Conservation (phyloP, 2,797 vertebrate species). For the Podarcis siculus region DNA sequence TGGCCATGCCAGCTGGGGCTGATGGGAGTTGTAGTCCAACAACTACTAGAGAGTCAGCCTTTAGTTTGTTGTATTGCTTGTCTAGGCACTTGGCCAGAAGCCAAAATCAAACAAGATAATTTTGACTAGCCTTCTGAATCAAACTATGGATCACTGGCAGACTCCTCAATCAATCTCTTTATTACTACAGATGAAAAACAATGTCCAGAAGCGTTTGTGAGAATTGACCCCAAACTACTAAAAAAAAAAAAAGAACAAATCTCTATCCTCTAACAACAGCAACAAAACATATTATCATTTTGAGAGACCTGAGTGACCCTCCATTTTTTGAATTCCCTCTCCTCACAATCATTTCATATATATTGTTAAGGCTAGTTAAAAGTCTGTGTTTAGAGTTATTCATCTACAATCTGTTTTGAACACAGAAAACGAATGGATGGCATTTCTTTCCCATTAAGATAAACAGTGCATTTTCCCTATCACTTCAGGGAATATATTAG, state of each 20-base stretch:
- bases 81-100: neutral
- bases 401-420: constrained; percentile 58
- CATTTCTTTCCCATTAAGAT: constrained; percentile 69
- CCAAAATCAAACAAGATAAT: neutral
- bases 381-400: constrained; percentile 57
- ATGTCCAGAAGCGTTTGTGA: constrained; percentile 1
- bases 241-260: neutral
- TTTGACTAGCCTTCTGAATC: neutral
- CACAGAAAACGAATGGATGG: constrained; percentile 47
- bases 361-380: neutral
- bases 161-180: neutral
- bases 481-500: constrained; percentile 60
- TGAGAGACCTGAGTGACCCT: neutral
- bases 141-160: neutral
- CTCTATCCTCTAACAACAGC: accelerated
- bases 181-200: neutral
- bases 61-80: neutral
- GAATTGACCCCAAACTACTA: neutral
- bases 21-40: too few species aligned
- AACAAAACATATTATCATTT: constrained; percentile 13
- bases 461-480: constrained; percentile 51
- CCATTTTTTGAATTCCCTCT: neutral
- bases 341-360: constrained; percentile 31
- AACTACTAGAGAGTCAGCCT: neutral
- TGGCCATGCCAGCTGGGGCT: too few species aligned